Evolutionary conservation across 2,113 vertebrate species (phyloP).

Genomic region (Mirounga angustirostris): DNA sequence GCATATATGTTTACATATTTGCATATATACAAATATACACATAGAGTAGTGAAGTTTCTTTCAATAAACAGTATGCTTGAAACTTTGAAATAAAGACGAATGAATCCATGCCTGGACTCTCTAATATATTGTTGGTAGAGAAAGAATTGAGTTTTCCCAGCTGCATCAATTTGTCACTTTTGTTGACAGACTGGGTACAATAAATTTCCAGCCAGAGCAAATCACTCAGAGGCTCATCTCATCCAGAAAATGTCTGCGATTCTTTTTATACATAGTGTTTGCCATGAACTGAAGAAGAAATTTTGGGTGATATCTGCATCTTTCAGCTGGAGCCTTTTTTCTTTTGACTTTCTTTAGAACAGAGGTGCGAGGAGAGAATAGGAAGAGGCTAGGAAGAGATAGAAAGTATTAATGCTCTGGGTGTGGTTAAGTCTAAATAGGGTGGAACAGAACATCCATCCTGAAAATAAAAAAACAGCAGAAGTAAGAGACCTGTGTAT

Average conservation of each 20-base stretch:
- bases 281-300: constrained; percentile 67
- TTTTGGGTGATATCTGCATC: constrained; percentile 54
- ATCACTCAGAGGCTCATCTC: constrained; percentile 68
- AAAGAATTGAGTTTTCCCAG: constrained; percentile 71
- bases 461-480: neutral
- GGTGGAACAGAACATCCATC: neutral
- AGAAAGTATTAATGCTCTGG: neutral
- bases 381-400: neutral
- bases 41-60: constrained; percentile 81
- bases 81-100: constrained; percentile 80
- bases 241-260: constrained; percentile 73
- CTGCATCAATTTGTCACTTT: constrained; percentile 82
- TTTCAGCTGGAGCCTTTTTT: constrained; percentile 58
- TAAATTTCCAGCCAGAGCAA: constrained; percentile 82
- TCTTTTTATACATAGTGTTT: constrained; percentile 59
- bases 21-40: constrained; percentile 60
- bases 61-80: constrained; percentile 73
- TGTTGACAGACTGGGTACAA: constrained; percentile 74
- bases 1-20: constrained; percentile 45
- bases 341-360: constrained; percentile 28
- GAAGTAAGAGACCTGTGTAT: neutral
- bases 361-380: neutral
- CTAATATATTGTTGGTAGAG: constrained; percentile 75
- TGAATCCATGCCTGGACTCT: constrained; percentile 42
- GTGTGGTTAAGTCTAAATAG: neutral